phyloP scores from a whole-genome alignment of 2,888 invertebrate species.

The Diarsia mendica region DNA sequence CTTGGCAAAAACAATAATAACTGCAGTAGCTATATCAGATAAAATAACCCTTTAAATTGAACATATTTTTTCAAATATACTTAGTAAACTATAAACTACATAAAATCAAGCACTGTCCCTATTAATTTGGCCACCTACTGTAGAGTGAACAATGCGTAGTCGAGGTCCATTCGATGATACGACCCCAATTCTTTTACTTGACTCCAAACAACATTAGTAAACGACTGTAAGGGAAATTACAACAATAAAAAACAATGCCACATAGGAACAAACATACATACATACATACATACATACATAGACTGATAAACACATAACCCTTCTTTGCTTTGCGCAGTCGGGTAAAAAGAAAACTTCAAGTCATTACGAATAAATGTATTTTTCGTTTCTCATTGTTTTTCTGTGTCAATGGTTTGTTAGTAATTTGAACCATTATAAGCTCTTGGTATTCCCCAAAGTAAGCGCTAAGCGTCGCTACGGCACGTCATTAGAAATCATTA shows the following conservation, averaged over 20 bases:
- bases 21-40: too few species aligned
- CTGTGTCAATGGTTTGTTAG: conserved; percentile 67
- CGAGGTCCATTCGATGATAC: conserved; percentile 24
- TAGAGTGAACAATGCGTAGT: conserved; percentile 7
- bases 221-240: conserved; percentile 51
- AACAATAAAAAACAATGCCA: conserved; percentile 43
- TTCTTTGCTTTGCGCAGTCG: too few species aligned
- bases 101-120: too few species aligned
- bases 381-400: conserved; percentile 58
- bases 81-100: too few species aligned
- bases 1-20: too few species aligned
- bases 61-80: too few species aligned
- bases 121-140: too few species aligned
- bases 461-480: conserved; percentile 61
- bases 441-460: conserved; percentile 60
- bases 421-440: conserved; percentile 65
- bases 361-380: conserved; percentile 52
- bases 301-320: too few species aligned
- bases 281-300: too few species aligned
- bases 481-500: conserved; percentile 74
- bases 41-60: too few species aligned
- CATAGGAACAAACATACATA: too few species aligned
- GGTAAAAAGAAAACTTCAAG: conserved; percentile 51
- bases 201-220: conserved; percentile 30
- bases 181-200: conserved; percentile 26